Conservation (phyloP, 2,888 invertebrate genomes). For the Mythimna albipuncta region DNA sequence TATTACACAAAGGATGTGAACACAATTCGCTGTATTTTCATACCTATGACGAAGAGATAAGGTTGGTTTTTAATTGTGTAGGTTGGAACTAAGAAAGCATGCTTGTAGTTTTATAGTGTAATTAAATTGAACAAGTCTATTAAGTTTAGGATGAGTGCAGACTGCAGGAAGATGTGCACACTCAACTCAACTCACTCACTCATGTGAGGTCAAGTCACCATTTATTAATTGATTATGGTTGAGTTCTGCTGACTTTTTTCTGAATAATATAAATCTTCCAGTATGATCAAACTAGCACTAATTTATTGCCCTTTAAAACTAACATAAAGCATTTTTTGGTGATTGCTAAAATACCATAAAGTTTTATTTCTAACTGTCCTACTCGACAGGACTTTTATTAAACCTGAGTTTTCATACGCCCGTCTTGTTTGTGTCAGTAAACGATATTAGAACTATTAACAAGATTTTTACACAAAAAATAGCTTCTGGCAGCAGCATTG, state of each 20-base stretch:
- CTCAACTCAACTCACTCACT: too few relatives aligned
- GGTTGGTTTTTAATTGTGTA: conserved; percentile 34
- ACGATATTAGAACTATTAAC: too few relatives aligned
- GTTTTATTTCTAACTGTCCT: not conserved
- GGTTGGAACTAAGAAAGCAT: conserved; percentile 32
- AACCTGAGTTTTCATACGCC: not conserved
- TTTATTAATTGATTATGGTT: not conserved
- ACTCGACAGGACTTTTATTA: not conserved
- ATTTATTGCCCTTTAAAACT: not conserved
- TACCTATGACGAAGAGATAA: not conserved
- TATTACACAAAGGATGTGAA: conserved; percentile 60
- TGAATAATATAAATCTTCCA: not conserved
- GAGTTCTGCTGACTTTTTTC: not conserved
- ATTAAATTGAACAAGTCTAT: conserved; percentile 74
- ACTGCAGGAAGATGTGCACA: conserved; percentile 57
- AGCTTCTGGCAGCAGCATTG: too few relatives aligned
- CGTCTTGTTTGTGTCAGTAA: too few relatives aligned
- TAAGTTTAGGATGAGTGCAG: conserved; percentile 66
- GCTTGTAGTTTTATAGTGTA: conserved; percentile 69
- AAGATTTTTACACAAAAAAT: too few relatives aligned
- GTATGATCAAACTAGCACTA: not conserved
- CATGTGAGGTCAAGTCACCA: conserved; percentile 36
- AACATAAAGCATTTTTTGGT: not conserved
- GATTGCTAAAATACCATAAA: not conserved
- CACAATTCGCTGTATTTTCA: not conserved